These are phyloP conservation scores for Limnothrissa miodon DNA, from an alignment of 2,113 vertebrate genomes.

Conservation along the genomic window DNA sequence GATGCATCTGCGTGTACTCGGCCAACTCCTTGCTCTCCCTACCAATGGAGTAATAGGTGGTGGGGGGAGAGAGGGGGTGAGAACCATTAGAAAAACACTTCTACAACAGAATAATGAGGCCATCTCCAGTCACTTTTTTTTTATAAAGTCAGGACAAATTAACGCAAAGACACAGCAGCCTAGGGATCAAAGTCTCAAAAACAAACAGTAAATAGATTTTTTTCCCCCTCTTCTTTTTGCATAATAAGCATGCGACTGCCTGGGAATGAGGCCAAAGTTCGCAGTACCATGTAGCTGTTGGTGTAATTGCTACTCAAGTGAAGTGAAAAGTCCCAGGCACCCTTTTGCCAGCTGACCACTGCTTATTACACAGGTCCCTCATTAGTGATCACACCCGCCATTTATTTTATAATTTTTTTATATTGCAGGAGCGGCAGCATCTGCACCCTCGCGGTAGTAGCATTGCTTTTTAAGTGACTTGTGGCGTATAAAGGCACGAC, in stretches of 20 bases:
- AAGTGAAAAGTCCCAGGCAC: neutral
- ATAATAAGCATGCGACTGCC: neutral
- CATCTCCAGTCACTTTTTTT: neutral
- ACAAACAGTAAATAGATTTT: slow-evolving; percentile 16
- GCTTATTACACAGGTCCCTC: slow-evolving; percentile 1
- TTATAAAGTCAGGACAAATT: neutral
- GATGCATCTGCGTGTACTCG: slow-evolving; percentile 86
- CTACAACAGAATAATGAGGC: slow-evolving; percentile 9
- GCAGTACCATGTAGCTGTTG: neutral
- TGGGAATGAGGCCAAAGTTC: slow-evolving; percentile 13
- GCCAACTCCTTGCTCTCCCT: slow-evolving; percentile 94
- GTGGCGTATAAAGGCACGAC: neutral
- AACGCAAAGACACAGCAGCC: neutral
- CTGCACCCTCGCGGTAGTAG: neutral
- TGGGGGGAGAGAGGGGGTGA: neutral
- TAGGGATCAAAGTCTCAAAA: neutral
- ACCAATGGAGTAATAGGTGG: slow-evolving; percentile 23
- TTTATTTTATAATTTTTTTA: neutral
- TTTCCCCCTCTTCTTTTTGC: neutral
- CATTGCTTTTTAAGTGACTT: neutral
- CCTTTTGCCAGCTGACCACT: neutral
- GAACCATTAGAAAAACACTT: neutral
- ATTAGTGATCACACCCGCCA: neutral
- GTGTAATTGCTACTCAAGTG: neutral
- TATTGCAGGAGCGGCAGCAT: neutral